Conservation (phyloP, 2,797 vertebrate species). For the Pteronotus mesoamericanus region DNA sequence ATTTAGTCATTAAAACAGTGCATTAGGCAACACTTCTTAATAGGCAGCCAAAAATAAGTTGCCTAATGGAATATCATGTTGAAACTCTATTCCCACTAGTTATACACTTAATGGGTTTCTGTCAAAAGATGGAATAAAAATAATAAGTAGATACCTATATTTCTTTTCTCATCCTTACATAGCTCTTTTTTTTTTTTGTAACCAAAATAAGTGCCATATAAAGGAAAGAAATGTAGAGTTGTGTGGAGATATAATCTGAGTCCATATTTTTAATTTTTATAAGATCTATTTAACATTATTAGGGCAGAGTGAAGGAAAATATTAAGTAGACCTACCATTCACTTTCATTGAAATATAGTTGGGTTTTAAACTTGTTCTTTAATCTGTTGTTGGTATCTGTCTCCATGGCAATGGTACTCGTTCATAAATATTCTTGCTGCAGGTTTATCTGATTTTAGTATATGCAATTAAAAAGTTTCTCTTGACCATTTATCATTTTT, state of each 20-base stretch:
- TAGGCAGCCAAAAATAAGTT: slow-evolving; percentile 59
- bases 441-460: slow-evolving; percentile 25
- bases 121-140: slow-evolving; percentile 57
- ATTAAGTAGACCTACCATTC: neutral
- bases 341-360: neutral
- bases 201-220: neutral
- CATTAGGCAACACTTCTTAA: slow-evolving; percentile 48
- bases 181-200: neutral
- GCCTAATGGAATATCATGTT: slow-evolving; percentile 45
- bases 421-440: slow-evolving; percentile 21
- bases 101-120: slow-evolving; percentile 38
- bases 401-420: neutral
- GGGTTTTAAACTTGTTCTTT: neutral
- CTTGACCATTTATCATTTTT: slow-evolving; percentile 31
- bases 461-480: slow-evolving; percentile 42
- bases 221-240: slow-evolving; percentile 20
- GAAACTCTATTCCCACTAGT: slow-evolving; percentile 28
- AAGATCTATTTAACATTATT: neutral
- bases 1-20: slow-evolving; percentile 13
- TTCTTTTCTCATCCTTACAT: slow-evolving; percentile 1
- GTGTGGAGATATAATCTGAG: neutral
- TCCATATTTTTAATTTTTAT: neutral
- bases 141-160: slow-evolving; percentile 23
- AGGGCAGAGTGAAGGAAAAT: neutral
- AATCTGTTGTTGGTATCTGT: neutral